A percentile compares a stretch with the other conserved stretches of the same genome.
These are phyloP conservation scores for Lordiphosa clarofinis DNA, from an alignment of 1,140 invertebrate genomes.

Conservation along the genomic window DNA sequence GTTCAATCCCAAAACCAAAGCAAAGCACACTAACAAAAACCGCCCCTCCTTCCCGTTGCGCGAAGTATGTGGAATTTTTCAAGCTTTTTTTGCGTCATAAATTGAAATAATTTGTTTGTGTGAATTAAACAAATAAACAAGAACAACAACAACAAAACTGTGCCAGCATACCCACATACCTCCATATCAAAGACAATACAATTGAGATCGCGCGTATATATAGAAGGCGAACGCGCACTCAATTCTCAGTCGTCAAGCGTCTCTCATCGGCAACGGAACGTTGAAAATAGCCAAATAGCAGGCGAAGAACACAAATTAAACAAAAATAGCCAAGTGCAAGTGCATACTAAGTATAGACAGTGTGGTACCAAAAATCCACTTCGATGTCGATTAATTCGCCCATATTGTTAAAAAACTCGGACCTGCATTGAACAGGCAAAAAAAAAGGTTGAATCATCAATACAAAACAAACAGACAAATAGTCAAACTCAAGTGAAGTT, in stretches of 20 bases:
- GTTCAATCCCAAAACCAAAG: conserved; percentile 49
- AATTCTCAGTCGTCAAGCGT: conserved; percentile 36
- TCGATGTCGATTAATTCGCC: conserved; percentile 79
- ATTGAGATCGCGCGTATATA: conserved; percentile 30
- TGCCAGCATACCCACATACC: conserved; percentile 27
- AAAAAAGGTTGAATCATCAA: conserved; percentile 10
- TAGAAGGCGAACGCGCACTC: conserved; percentile 9
- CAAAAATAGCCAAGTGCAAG: conserved; percentile 50
- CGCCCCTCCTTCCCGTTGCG: conserved; percentile 11
- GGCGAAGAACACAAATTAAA: conserved; percentile 9
- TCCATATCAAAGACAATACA: conserved; percentile 51
- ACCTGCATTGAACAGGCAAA: conserved; percentile 79
- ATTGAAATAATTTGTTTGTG: conserved; percentile 47
- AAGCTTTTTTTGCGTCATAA: conserved; percentile 71
- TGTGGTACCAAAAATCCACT: conserved; percentile 66
- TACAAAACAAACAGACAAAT: conserved; percentile 14
- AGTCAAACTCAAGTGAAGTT: conserved; percentile 28
- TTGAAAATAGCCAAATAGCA: conserved; percentile 1
- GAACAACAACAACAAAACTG: conserved; percentile 33
- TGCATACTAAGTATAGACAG: conserved; percentile 39
- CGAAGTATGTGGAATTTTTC: conserved; percentile 54
- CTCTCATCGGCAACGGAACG: conserved; percentile 39
- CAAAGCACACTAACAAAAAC: conserved; percentile 38
- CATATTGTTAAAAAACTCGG: conserved; percentile 73
- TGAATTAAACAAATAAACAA: conserved; percentile 13